These are phyloP conservation scores for Hemiprocne comata DNA, from an alignment of 2,113 vertebrate species.

Conservation along the genomic window DNA sequence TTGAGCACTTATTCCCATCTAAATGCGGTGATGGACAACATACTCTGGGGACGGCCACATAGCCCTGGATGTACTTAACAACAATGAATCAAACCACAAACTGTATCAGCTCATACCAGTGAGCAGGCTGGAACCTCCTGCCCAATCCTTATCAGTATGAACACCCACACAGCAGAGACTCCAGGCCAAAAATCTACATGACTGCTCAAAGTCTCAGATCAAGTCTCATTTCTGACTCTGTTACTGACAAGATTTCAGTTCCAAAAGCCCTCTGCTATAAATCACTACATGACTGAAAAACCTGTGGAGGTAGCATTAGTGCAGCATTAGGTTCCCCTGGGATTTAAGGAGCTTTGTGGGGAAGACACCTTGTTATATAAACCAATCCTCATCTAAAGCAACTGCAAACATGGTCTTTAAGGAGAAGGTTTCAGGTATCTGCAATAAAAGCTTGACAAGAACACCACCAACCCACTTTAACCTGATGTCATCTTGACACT, in stretches of 20 bases:
- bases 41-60: neutral
- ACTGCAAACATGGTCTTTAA: neutral
- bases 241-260: neutral
- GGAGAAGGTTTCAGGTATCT: neutral
- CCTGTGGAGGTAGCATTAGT: neutral
- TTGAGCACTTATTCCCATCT: neutral
- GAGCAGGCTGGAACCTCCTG: neutral
- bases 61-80: neutral
- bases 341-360: neutral
- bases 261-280: neutral
- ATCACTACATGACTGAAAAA: neutral
- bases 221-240: neutral
- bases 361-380: neutral
- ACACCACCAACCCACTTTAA: neutral
- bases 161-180: neutral
- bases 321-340: neutral
- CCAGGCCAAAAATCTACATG: neutral
- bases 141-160: neutral
- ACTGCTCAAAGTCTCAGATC: neutral
- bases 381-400: neutral
- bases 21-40: neutral
- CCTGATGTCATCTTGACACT: neutral
- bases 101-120: neutral
- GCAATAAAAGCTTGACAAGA: neutral
- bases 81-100: neutral